Percentiles rank a stretch among this genome's conserved stretches.
These are phyloP conservation scores for Hydractinia symbiolongicarpus DNA, from an alignment of 30 jellyfish, hydroid and myxozoan species.

Conservation along the genomic window DNA sequence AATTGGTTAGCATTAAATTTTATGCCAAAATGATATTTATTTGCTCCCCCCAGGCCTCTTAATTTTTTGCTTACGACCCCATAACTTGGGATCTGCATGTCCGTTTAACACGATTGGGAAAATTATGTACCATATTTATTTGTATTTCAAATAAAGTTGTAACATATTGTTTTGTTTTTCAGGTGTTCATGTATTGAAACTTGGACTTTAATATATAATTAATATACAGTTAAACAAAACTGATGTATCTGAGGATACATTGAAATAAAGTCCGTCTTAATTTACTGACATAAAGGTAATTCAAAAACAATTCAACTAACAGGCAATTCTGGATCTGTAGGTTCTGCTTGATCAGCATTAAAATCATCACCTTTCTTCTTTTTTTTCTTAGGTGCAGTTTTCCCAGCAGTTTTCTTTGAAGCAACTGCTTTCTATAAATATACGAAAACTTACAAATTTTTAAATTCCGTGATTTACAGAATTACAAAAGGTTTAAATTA, in stretches of 20 bases:
- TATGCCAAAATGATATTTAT: no score
- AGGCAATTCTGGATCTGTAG: conserved; percentile 63
- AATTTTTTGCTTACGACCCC: no score
- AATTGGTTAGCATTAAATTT: no score
- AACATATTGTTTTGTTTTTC: not conserved
- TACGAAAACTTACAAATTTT: no score
- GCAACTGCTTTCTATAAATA: not conserved
- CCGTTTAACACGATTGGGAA: not conserved
- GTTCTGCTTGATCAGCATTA: conserved; percentile 71
- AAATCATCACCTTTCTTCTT: conserved; percentile 63
- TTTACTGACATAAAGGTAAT: no score
- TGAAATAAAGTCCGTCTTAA: no score
- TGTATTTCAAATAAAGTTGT: not conserved
- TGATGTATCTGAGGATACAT: no score
- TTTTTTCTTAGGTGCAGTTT: conserved; percentile 35
- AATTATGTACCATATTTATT: not conserved
- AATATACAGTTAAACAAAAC: no score
- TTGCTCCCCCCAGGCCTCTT: no score
- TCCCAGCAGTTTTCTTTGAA: conserved; percentile 33
- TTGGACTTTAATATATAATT: no score
- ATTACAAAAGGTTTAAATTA: not conserved
- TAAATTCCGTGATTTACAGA: not conserved
- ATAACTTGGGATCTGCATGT: no score
- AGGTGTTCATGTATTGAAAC: no score
- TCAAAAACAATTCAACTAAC: conserved; percentile 24